A percentile compares a stretch with the other conserved stretches of the same genome.
phyloP scores from a whole-genome alignment of 2,888 invertebrate genomes.

The Phoenoteleia sp. region DNA sequence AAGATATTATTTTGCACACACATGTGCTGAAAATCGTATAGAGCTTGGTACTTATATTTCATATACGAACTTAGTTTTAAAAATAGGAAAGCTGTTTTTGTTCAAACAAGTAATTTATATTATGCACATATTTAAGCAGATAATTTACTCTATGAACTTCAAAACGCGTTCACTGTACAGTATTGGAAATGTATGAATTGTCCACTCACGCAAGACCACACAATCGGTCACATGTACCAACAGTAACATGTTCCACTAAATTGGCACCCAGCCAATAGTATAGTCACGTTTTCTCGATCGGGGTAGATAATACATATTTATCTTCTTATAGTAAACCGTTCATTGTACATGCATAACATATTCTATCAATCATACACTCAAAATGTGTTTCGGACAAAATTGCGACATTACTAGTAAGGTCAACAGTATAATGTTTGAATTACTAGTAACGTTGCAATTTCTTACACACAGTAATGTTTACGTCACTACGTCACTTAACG shows the following conservation, averaged over 20 bases:
- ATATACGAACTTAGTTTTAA: too few relatives aligned
- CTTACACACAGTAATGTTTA: too few relatives aligned
- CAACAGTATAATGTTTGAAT: too few relatives aligned
- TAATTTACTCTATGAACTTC: conserved; percentile 34
- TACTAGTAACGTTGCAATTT: too few relatives aligned
- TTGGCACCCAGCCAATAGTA: conserved; percentile 64
- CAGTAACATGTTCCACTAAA: conserved; percentile 66
- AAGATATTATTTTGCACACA: too few relatives aligned
- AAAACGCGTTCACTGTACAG: conserved; percentile 10
- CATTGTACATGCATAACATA: background rate
- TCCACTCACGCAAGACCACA: conserved; percentile 50
- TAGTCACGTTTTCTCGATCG: conserved; percentile 66
- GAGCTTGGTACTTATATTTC: too few relatives aligned
- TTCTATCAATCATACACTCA: conserved; percentile 21
- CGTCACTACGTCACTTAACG: too few relatives aligned
- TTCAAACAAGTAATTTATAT: too few relatives aligned
- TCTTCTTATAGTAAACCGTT: conserved; percentile 28
- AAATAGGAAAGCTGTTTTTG: too few relatives aligned
- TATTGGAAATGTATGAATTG: conserved; percentile 58
- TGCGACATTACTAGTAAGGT: too few relatives aligned
- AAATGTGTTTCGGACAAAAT: too few relatives aligned
- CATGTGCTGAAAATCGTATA: too few relatives aligned
- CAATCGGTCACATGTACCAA: conserved; percentile 55
- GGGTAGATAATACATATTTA: conserved; percentile 54
- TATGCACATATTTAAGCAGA: conserved; percentile 34